phyloP scores from a whole-genome alignment of 2,888 invertebrate species.

The Steinernema carpocapsae region DNA sequence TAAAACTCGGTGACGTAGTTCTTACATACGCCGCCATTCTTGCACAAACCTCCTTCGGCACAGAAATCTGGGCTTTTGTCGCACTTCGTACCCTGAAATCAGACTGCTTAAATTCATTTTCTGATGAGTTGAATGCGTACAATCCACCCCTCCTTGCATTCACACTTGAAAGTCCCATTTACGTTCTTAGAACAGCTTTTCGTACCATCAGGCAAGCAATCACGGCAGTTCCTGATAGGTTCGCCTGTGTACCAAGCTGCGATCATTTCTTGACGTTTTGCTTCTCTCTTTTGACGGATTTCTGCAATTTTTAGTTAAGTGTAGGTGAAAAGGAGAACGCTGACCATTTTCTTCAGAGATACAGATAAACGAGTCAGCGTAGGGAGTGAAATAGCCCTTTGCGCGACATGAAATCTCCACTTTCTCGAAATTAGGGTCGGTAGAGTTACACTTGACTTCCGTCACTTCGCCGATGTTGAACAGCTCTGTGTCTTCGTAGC shows the following conservation, averaged over 20 bases:
- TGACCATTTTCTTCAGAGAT: not conserved
- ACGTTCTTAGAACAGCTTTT: not conserved
- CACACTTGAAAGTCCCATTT: not conserved
- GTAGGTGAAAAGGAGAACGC: not conserved
- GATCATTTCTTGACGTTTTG: not conserved
- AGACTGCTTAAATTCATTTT: not conserved
- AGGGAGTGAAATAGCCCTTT: conserved; percentile 12
- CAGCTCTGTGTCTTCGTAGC: not conserved
- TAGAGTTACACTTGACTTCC: not conserved
- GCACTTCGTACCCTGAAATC: not conserved
- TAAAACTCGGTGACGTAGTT: conserved; percentile 20
- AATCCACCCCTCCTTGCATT: not conserved
- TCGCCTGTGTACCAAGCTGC: not conserved
- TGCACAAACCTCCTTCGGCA: not conserved
- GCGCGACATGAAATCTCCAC: not conserved
- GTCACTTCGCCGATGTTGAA: not conserved
- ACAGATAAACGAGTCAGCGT: not conserved
- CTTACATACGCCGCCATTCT: conserved; percentile 12
- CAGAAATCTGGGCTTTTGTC: conserved; percentile 26
- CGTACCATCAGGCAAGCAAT: not conserved
- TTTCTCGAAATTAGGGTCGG: not conserved
- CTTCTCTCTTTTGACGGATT: not conserved
- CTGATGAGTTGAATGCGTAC: not conserved
- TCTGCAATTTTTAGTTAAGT: not conserved
- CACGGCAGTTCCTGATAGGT: not conserved